Conservation (phyloP, 2,113 vertebrate species). For the Dipodomys merriami region DNA sequence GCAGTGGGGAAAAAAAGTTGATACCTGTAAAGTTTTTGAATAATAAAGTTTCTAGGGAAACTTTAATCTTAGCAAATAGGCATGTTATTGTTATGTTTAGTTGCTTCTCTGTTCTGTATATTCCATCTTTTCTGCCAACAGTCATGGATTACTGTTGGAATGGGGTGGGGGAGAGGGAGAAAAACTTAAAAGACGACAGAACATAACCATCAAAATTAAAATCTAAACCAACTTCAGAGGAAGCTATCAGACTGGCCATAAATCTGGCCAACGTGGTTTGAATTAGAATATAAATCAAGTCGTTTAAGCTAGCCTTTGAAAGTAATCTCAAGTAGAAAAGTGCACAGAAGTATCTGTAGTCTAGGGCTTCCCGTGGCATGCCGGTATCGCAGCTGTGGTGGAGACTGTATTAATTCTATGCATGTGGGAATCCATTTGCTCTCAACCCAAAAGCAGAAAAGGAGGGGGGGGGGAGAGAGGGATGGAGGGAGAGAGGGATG, state of each 20-base stretch:
- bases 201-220: background rate
- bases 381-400: no score
- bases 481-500: no score
- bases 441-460: background rate
- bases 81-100: background rate
- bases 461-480: no score
- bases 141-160: constrained; percentile 1
- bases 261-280: background rate
- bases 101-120: background rate
- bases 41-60: constrained; percentile 9
- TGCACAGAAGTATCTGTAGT: background rate
- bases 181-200: background rate
- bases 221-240: background rate
- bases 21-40: constrained; percentile 41
- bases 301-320: constrained; percentile 7
- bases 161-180: background rate
- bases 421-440: background rate
- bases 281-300: background rate
- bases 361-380: background rate
- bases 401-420: no score
- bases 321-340: background rate
- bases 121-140: constrained; percentile 3
- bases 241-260: background rate
- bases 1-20: background rate
- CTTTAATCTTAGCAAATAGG: background rate